Conservation (phyloP, 2,888 invertebrate genomes). For the Athalia cordata region DNA sequence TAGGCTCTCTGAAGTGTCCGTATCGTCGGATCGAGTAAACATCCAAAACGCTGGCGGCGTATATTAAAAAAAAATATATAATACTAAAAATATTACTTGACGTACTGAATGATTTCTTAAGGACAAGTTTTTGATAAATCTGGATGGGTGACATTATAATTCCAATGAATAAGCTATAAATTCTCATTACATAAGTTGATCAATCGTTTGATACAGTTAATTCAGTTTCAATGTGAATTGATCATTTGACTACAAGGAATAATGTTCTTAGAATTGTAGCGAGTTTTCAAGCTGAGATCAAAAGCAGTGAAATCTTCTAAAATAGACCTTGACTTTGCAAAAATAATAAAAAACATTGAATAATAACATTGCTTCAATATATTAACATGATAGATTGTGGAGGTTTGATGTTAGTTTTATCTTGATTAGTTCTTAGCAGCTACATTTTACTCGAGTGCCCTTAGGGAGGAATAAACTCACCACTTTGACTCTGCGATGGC, state of each 20-base stretch:
- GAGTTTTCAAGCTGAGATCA: too few relatives aligned
- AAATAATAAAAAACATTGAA: slow-evolving; percentile 2
- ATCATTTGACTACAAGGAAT: not conserved
- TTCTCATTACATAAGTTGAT: not conserved
- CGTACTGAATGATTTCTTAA: not conserved
- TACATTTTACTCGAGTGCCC: not conserved
- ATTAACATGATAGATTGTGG: not conserved
- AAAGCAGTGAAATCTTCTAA: slow-evolving; percentile 12
- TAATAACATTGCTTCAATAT: slow-evolving; percentile 1
- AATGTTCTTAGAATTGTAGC: too few relatives aligned
- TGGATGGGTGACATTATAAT: not conserved
- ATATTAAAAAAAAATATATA: slow-evolving; percentile 60
- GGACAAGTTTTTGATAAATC: not conserved
- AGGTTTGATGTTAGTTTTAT: not conserved
- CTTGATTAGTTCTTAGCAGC: not conserved
- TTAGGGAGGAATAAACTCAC: slow-evolving; percentile 45
- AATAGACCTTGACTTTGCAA: slow-evolving; percentile 15
- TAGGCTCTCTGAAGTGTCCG: slow-evolving; percentile 72
- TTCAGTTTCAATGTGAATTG: not conserved
- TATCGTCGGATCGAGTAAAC: slow-evolving; percentile 71
- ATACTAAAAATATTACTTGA: slow-evolving; percentile 38
- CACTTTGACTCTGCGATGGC: slow-evolving; percentile 51
- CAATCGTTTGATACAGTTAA: not conserved
- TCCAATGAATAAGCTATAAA: not conserved
- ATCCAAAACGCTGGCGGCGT: slow-evolving; percentile 71